Conservation (phyloP, 1,140 invertebrate species). For the Streblospio benedicti region DNA sequence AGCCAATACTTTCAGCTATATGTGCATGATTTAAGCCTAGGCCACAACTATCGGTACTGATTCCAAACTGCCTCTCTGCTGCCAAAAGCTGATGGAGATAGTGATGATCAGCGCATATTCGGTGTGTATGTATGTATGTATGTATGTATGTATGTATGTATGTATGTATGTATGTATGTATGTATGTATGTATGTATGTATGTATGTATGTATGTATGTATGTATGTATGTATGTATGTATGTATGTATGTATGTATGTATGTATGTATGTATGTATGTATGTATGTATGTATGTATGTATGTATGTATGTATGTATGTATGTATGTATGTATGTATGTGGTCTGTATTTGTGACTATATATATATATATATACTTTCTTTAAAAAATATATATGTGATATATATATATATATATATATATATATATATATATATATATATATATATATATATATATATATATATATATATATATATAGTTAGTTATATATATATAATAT, state of each 20-base stretch:
- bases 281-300: conserved; percentile 28
- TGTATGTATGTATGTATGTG: not conserved
- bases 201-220: not conserved
- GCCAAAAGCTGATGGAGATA: no score
- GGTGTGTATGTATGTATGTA: conserved; percentile 11
- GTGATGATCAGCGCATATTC: no score
- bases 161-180: conserved; percentile 9
- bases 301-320: not conserved
- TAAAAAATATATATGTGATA: no score
- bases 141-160: conserved; percentile 14
- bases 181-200: not conserved
- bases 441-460: no score
- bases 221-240: not conserved
- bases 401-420: no score
- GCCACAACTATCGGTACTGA: no score
- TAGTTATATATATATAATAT: no score
- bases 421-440: no score
- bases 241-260: not conserved
- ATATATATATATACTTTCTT: conserved; percentile 31
- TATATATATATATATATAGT: no score
- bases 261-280: conserved; percentile 11
- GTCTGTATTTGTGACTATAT: conserved; percentile 26
- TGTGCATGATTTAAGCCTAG: no score
- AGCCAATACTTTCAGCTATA: no score
- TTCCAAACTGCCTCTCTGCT: no score